These are phyloP conservation scores for Lasioglossum oenotherae DNA, from an alignment of 2,888 invertebrate species.

Conservation along the genomic window DNA sequence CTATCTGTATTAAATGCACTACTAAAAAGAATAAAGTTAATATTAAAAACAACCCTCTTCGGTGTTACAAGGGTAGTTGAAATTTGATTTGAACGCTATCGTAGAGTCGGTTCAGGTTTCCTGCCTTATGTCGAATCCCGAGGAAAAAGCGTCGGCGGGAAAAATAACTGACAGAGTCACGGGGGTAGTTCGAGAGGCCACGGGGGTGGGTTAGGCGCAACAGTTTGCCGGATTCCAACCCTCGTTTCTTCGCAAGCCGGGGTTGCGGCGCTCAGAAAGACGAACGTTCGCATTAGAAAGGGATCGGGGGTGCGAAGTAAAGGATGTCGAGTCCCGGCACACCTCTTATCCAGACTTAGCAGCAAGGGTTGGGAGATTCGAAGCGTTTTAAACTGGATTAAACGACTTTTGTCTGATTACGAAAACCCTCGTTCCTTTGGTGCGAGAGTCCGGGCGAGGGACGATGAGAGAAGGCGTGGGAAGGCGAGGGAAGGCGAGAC, in stretches of 20 bases:
- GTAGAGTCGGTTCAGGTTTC: too few species aligned
- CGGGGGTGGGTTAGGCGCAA: slow-evolving; percentile 51
- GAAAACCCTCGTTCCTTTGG: not conserved
- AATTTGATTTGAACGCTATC: too few species aligned
- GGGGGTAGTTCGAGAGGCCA: not conserved
- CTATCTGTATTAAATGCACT: too few species aligned
- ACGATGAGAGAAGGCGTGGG: too few species aligned
- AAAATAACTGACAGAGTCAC: slow-evolving; percentile 22
- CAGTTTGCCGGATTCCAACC: slow-evolving; percentile 64
- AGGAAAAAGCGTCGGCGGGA: slow-evolving; percentile 30
- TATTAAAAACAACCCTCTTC: too few species aligned
- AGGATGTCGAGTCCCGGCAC: slow-evolving; percentile 8
- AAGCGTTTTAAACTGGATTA: slow-evolving; percentile 4
- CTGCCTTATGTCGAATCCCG: not conserved
- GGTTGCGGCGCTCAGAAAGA: slow-evolving; percentile 19
- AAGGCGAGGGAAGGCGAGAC: not conserved
- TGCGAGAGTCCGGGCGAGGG: not conserved
- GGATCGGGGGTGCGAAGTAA: not conserved
- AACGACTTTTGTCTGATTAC: not conserved
- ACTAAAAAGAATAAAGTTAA: too few species aligned
- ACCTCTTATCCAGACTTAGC: slow-evolving; percentile 24
- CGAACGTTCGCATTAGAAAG: slow-evolving; percentile 16
- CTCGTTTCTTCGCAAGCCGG: slow-evolving; percentile 40
- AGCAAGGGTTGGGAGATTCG: slow-evolving; percentile 1
- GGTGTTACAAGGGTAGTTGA: too few species aligned